Evolutionary conservation across 2,113 vertebrate genomes (phyloP).

Genomic region (Muscicapa adusta): DNA sequence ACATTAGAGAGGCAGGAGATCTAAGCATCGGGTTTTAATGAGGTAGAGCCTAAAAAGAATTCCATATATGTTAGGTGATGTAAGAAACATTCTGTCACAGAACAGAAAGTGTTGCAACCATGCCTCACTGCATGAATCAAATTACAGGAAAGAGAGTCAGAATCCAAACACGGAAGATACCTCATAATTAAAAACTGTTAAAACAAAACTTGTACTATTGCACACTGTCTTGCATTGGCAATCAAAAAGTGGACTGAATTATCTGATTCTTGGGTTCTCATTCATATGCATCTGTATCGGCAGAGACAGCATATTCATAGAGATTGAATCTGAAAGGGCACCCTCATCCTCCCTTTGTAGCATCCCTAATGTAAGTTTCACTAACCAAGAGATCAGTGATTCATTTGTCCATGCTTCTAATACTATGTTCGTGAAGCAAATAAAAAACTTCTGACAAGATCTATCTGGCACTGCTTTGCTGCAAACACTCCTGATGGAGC

Average conservation of each 20-base stretch:
- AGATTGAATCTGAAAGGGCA: neutral
- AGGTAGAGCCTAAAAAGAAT: conserved; percentile 33
- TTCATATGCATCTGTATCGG: neutral
- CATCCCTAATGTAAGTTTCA: neutral
- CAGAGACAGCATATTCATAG: neutral
- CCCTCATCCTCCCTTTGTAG: neutral
- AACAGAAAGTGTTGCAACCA: conserved; percentile 44
- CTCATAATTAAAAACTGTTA: neutral
- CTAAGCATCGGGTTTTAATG: conserved; percentile 32
- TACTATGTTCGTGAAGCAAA: neutral
- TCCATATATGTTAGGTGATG: conserved; percentile 39
- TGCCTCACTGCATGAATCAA: neutral
- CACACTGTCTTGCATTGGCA: neutral
- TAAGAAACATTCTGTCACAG: conserved; percentile 32
- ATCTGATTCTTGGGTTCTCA: neutral
- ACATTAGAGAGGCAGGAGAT: conserved; percentile 22
- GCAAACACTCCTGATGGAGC: neutral
- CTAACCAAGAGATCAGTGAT: neutral
- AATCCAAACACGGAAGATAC: neutral
- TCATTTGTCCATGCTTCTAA: neutral
- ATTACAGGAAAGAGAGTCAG: neutral
- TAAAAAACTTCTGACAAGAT: neutral
- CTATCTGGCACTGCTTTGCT: neutral
- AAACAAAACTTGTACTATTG: neutral
- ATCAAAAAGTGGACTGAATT: neutral